Evolutionary conservation across 2,888 invertebrate species (phyloP).

Genomic region (Sipunculus nudus): DNA sequence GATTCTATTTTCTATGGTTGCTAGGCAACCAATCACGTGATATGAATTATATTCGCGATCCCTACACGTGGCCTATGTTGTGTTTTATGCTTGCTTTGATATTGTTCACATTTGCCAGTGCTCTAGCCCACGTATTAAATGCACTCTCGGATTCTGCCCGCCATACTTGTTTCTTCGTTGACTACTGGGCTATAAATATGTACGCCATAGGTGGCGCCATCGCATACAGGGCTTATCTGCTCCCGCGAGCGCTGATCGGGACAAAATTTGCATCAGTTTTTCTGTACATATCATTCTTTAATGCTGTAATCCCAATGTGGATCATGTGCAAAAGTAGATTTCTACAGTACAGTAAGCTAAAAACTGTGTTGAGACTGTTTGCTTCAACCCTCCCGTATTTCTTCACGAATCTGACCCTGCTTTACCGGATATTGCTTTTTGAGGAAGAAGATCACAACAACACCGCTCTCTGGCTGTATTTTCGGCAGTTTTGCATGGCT

Average conservation of each 20-base stretch:
- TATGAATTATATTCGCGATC: slow-evolving; percentile 56
- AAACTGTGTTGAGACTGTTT: slow-evolving; percentile 60
- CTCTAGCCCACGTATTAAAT: slow-evolving; percentile 68
- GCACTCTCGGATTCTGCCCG: slow-evolving; percentile 66
- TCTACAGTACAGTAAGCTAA: slow-evolving; percentile 45
- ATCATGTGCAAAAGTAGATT: slow-evolving; percentile 66
- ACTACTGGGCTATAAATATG: slow-evolving; percentile 67
- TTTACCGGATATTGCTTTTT: slow-evolving; percentile 57
- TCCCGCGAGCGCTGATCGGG: slow-evolving; percentile 56
- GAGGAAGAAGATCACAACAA: slow-evolving; percentile 42
- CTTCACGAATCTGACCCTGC: slow-evolving; percentile 64
- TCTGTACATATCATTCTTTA: slow-evolving; percentile 56
- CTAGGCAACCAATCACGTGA: slow-evolving; percentile 49
- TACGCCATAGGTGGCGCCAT: slow-evolving; percentile 64
- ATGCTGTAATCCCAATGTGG: slow-evolving; percentile 58
- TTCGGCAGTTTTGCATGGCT: slow-evolving; percentile 63
- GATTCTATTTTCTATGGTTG: slow-evolving; percentile 66
- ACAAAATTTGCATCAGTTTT: slow-evolving; percentile 51
- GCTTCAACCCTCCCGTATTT: slow-evolving; percentile 66
- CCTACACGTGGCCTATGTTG: slow-evolving; percentile 65
- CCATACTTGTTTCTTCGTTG: slow-evolving; percentile 69
- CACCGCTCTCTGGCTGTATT: slow-evolving; percentile 49
- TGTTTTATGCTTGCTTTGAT: slow-evolving; percentile 61
- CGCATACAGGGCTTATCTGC: slow-evolving; percentile 66
- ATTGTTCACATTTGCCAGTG: slow-evolving; percentile 66